These are phyloP conservation scores for Otis tarda DNA, from an alignment of 2,113 vertebrate genomes.

Conservation along the genomic window DNA sequence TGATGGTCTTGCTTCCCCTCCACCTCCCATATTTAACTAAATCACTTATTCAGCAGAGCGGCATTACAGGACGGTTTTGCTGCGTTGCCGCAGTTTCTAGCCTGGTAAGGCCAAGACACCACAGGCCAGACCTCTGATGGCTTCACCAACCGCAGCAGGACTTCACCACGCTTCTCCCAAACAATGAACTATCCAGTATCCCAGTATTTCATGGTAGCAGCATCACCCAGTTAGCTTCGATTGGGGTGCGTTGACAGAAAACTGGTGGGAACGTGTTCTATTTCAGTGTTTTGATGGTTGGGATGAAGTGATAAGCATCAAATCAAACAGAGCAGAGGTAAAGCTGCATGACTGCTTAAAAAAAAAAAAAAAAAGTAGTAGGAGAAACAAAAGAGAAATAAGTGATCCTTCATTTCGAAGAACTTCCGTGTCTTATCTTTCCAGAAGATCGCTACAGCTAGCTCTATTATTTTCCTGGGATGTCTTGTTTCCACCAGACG, in stretches of 20 bases:
- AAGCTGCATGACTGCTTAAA: conserved; percentile 21
- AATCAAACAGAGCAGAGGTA: conserved; percentile 24
- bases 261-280: background rate
- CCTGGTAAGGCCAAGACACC: background rate
- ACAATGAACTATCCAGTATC: background rate
- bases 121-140: background rate
- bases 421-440: conserved; percentile 57
- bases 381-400: conserved; percentile 50
- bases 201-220: background rate
- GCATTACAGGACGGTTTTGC: background rate
- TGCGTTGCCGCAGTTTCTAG: background rate
- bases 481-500: conserved; percentile 81
- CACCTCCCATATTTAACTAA: background rate
- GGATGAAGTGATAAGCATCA: conserved; percentile 8
- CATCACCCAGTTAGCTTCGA: background rate
- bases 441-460: conserved; percentile 59
- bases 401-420: conserved; percentile 50
- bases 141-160: background rate
- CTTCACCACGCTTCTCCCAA: background rate
- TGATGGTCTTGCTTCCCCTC: background rate
- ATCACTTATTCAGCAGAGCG: background rate
- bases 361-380: background rate
- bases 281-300: conserved; percentile 40
- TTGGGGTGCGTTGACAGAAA: background rate
- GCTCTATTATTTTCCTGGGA: conserved; percentile 69